phyloP scores from a whole-genome alignment of 2,113 vertebrate species.

The Archocentrus centrarchus region DNA sequence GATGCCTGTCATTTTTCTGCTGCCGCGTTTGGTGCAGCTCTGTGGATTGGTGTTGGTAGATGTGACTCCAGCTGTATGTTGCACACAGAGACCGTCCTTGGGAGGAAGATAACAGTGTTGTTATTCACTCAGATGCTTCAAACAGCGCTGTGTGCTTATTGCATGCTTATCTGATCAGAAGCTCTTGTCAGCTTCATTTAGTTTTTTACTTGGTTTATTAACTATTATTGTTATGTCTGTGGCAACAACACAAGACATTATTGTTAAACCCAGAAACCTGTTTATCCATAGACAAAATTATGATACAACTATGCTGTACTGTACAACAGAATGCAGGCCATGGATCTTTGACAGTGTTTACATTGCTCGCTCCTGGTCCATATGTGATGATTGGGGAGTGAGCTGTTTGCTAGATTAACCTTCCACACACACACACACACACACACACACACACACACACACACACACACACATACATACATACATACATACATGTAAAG shows the following conservation, averaged over 20 bases:
- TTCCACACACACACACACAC: no score
- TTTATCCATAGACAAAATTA: background rate
- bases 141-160: rapidly evolving
- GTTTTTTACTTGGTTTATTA: background rate
- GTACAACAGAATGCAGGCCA: background rate
- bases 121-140: background rate
- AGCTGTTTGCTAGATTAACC: background rate
- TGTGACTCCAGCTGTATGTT: slow-evolving; percentile 4
- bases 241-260: no score
- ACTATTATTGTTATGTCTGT: background rate
- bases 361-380: background rate
- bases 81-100: background rate
- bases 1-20: background rate
- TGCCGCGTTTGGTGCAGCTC: background rate
- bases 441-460: no score
- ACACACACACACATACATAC: no score
- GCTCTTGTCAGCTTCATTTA: background rate
- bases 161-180: background rate
- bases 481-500: no score
- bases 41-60: background rate
- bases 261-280: no score
- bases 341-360: background rate
- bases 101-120: background rate
- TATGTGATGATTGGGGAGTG: no score
- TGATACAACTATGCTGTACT: background rate